Conservation (phyloP, 2,797 vertebrate genomes). For the Crax fasciolata region DNA sequence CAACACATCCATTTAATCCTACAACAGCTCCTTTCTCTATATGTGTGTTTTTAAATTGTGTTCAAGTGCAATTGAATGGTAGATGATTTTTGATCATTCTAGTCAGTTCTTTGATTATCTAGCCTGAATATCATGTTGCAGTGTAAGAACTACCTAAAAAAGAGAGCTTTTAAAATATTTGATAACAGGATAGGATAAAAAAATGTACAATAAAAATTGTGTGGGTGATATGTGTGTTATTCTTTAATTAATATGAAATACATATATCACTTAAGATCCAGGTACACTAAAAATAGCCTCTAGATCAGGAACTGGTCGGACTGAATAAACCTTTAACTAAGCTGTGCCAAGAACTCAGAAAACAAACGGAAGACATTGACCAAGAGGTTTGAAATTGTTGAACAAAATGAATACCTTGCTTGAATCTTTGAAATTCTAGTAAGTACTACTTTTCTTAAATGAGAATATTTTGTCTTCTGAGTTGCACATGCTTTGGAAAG, state of each 20-base stretch:
- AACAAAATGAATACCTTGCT: neutral
- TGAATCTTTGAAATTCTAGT: neutral
- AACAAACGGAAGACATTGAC: neutral
- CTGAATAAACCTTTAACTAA: neutral
- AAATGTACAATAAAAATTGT: neutral
- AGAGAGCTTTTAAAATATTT: neutral
- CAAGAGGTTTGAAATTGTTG: neutral
- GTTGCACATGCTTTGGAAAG: neutral
- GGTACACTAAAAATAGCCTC: neutral
- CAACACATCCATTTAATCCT: neutral
- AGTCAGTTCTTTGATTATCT: neutral
- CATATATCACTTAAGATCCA: neutral
- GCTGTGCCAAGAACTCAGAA: neutral
- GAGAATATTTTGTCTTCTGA: neutral
- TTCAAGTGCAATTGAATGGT: neutral
- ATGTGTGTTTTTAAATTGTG: neutral
- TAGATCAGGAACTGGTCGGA: neutral
- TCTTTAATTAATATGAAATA: neutral
- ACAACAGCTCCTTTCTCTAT: accelerated
- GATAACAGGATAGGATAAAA: neutral
- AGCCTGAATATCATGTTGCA: neutral
- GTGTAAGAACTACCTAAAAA: neutral
- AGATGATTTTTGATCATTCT: neutral
- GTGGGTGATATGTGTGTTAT: neutral
- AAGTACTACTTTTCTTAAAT: neutral